These are phyloP conservation scores for human (Homo sapiens) DNA, from an alignment of 2,113 vertebrate genomes.

Conservation along the genomic window DNA sequence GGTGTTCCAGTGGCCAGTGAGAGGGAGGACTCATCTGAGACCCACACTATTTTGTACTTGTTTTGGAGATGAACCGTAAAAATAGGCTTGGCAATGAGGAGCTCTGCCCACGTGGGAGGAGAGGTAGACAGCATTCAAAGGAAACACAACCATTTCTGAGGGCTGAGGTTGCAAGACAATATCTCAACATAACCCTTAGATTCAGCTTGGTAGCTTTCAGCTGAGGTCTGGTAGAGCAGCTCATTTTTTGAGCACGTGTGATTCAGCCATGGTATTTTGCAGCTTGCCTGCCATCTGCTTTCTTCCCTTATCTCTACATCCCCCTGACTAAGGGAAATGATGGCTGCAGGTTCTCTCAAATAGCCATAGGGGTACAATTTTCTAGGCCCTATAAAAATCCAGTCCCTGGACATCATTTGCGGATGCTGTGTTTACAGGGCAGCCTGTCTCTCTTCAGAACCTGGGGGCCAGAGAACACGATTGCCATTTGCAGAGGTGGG, in stretches of 20 bases:
- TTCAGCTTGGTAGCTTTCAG: not conserved
- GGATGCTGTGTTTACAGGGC: not conserved
- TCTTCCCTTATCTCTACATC: not conserved
- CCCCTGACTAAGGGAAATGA: not conserved
- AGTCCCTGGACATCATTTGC: not conserved
- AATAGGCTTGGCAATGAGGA: constrained; percentile 77
- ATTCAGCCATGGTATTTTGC: not conserved
- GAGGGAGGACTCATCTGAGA: constrained; percentile 71
- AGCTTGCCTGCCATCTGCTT: constrained; percentile 10
- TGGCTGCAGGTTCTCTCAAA: constrained; percentile 27
- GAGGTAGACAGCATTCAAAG: constrained; percentile 43
- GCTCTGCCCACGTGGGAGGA: constrained; percentile 57
- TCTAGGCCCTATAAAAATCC: not conserved
- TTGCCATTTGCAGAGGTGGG: not conserved
- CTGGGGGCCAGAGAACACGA: not conserved
- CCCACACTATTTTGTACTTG: constrained; percentile 80
- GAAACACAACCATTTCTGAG: not conserved
- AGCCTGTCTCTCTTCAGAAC: not conserved
- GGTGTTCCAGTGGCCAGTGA: constrained; percentile 78
- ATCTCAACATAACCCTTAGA: not conserved
- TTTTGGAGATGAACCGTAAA: constrained; percentile 81
- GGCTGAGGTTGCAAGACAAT: not conserved
- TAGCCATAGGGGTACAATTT: not conserved
- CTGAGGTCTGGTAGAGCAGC: not conserved
- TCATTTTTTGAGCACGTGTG: not conserved